These are phyloP conservation scores for Nannoperca australis DNA, from an alignment of 2,797 vertebrate species.

Conservation along the genomic window DNA sequence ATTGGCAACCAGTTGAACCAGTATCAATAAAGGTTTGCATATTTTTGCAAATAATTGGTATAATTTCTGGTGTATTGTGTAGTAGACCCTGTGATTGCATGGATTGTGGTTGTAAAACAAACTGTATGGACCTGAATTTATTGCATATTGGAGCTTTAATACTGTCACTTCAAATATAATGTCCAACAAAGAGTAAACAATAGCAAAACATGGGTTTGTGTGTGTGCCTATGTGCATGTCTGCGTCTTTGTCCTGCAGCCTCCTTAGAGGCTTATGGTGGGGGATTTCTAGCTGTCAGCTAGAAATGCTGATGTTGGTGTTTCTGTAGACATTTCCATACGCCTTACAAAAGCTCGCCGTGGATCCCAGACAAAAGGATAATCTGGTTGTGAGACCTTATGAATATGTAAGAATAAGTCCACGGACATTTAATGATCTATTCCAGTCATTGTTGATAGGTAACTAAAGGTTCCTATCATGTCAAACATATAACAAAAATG, in stretches of 20 bases:
- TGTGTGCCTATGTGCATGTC: constrained; percentile 16
- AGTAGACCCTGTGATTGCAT: neutral
- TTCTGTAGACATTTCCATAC: constrained; percentile 70
- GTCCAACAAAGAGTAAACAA: constrained; percentile 42
- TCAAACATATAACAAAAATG: neutral
- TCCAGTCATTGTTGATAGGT: constrained; percentile 9
- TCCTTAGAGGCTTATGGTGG: constrained; percentile 52
- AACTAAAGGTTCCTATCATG: constrained; percentile 7
- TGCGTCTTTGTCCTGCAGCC: constrained; percentile 63
- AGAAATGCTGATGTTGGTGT: constrained; percentile 77
- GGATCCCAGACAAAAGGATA: constrained; percentile 67
- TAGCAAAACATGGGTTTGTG: constrained; percentile 5
- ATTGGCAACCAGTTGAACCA: neutral
- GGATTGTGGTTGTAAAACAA: neutral
- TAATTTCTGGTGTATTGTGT: constrained; percentile 7
- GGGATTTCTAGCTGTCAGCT: constrained; percentile 65
- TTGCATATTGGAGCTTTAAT: neutral
- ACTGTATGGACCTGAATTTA: neutral
- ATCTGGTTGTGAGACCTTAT: constrained; percentile 55
- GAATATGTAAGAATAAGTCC: constrained; percentile 54
- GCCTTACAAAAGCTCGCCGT: constrained; percentile 44
- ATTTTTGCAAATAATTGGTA: neutral
- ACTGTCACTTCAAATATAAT: constrained; percentile 10
- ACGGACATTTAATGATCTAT: constrained; percentile 30
- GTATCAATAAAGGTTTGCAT: neutral